Evolutionary conservation across 2,113 vertebrate species (phyloP).

Genomic region (Dipodomys merriami): DNA sequence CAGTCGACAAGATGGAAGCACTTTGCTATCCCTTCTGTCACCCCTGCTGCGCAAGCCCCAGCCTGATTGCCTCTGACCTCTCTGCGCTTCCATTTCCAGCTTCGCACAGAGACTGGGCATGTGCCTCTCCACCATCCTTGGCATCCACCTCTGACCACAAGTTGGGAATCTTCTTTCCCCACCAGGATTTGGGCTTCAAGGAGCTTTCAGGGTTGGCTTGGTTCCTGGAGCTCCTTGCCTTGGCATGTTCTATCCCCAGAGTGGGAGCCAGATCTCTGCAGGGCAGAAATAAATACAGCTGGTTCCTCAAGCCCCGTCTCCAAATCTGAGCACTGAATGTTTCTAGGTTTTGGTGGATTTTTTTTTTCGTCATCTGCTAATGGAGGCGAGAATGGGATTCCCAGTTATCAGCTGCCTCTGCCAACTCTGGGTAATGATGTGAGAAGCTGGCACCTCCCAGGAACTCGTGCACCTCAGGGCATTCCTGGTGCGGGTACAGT

Average conservation of each 20-base stretch:
- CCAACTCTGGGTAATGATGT: slow-evolving; percentile 57
- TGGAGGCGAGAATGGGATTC: slow-evolving; percentile 59
- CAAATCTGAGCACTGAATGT: slow-evolving; percentile 6
- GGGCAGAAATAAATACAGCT: slow-evolving; percentile 9
- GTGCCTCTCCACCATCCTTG: background rate
- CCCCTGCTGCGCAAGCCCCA: background rate
- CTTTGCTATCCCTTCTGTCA: background rate
- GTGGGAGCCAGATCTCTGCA: background rate
- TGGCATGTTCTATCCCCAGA: background rate
- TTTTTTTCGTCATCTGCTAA: slow-evolving; percentile 63
- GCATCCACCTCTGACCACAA: background rate
- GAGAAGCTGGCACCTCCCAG: background rate
- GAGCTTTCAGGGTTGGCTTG: background rate
- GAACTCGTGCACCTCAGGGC: slow-evolving; percentile 15
- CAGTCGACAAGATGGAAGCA: background rate
- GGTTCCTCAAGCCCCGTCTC: background rate
- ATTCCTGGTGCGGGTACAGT: background rate
- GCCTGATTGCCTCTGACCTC: background rate
- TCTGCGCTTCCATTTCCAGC: background rate
- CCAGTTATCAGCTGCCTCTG: slow-evolving; percentile 40
- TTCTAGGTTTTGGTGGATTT: background rate
- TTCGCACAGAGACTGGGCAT: rapidly evolving
- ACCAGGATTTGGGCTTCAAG: too few species aligned
- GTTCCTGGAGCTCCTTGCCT: background rate
- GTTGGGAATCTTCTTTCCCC: background rate